Base-by-base conservation (phyloP, 2,888 invertebrate genomes). In the Scaeva pyrastri region DNA sequence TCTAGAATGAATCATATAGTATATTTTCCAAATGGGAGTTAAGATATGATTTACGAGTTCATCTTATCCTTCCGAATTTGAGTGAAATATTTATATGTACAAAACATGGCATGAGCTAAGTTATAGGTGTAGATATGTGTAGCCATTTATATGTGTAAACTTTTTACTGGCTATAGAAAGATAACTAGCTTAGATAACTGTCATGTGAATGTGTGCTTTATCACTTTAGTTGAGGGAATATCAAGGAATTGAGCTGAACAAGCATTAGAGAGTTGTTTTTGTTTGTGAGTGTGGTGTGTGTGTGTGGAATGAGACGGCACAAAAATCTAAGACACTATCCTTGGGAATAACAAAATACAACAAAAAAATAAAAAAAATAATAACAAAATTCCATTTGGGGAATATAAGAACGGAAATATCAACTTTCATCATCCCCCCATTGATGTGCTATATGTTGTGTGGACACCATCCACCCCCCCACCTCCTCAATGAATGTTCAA, bases 11-110 rank as follows among this genome's bases (percentile, higher is more conserved):
- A 66, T 43, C 56, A 56, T 66, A 4, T 31, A 31, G 8, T 31
- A 31, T 31, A 66, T 76, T 56, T 66, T 31, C 39, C 31, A 21
- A 68, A 41, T 52, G 50, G 43, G 14, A 72, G 16, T 56, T 31
- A 8, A 52, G 55, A 26, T 48, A 82, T 82, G 77, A 73, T 82
- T 77, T 77, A 82, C 68, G 58, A 60, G 58, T 58, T n/a, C 64
- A 60, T 66, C 23, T 66, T 73, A 39, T 41, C 23, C 39, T 26
- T 60, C 21, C 7, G 3, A 58, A 60, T 60, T 21, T 60, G 39
- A 39, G 60, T 60, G 60, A 60, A 60, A 60, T 39, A 50, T 50
- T 39, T 60, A 39, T 58, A 58, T 60, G 21, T 60, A 21, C 55
- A 5, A 36, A 14, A 21, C 8, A 52, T n/a, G 5, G 16, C 2